Conservation (phyloP, 2,888 invertebrate species). For the Heteromurus nitidus region DNA sequence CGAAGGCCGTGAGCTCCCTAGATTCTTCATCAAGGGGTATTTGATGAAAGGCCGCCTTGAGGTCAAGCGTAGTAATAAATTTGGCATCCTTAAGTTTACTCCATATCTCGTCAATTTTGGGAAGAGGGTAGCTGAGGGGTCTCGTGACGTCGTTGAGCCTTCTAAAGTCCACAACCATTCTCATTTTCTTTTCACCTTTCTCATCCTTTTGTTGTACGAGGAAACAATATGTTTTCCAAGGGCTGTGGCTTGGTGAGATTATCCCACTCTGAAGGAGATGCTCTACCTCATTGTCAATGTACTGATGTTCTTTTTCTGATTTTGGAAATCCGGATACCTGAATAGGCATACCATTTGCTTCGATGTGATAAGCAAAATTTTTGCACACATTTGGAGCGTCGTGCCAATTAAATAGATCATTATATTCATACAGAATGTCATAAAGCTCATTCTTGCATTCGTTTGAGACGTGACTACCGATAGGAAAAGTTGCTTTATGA, state of each 20-base stretch:
- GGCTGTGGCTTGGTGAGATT: background rate
- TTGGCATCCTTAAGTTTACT: background rate
- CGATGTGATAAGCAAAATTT: slow-evolving; percentile 18
- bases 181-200: background rate
- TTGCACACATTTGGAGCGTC: background rate
- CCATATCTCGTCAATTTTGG: background rate
- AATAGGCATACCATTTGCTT: background rate
- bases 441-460: background rate
- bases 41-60: background rate
- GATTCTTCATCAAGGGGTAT: background rate
- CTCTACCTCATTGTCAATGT: background rate
- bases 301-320: slow-evolving; percentile 27
- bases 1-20: slow-evolving; percentile 6
- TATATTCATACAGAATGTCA: background rate
- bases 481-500: slow-evolving; percentile 11
- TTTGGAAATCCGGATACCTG: slow-evolving; percentile 11
- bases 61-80: background rate
- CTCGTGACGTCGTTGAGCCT: background rate
- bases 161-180: background rate
- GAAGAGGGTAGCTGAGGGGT: background rate
- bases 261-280: background rate
- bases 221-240: slow-evolving; percentile 1
- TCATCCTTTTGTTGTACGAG: slow-evolving; percentile 8
- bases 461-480: background rate
- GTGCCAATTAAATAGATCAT: slow-evolving; percentile 12